A percentile compares a stretch with the other conserved stretches of the same genome.
These are phyloP conservation scores for Corbicula japonica DNA, from an alignment of 2,888 invertebrate species.

Conservation along the genomic window DNA sequence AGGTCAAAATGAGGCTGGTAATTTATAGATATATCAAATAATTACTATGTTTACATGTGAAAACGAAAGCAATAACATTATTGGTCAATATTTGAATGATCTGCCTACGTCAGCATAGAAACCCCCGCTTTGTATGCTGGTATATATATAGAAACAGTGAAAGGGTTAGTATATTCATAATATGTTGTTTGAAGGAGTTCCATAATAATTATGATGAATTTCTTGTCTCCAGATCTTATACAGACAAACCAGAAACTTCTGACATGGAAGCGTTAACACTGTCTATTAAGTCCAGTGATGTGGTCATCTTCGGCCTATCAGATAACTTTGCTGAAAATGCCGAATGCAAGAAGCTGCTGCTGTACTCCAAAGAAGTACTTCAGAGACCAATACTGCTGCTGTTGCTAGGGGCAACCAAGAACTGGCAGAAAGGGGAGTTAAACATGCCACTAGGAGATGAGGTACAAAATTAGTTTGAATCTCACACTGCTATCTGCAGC, in stretches of 20 bases:
- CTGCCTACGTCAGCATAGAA: no score
- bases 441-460: slow-evolving; percentile 75
- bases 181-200: not conserved
- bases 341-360: slow-evolving; percentile 76
- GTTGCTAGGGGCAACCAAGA: slow-evolving; percentile 77
- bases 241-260: slow-evolving; percentile 76
- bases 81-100: no score
- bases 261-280: slow-evolving; percentile 79
- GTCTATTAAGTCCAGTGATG: slow-evolving; percentile 78
- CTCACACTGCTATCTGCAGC: no score
- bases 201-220: not conserved
- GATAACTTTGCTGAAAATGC: slow-evolving; percentile 80
- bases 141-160: no score
- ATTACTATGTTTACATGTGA: no score
- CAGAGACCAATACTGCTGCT: slow-evolving; percentile 79
- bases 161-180: no score
- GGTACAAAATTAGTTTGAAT: slow-evolving; percentile 57
- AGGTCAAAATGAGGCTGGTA: no score
- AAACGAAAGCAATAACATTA: no score
- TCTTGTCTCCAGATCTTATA: slow-evolving; percentile 73
- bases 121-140: no score
- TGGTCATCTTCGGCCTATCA: slow-evolving; percentile 82
- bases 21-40: no score
- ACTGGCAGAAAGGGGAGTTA: slow-evolving; percentile 80
- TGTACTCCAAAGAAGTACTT: slow-evolving; percentile 79